A percentile compares a stretch with the other conserved stretches of the same genome.
Conservation (phyloP, 2,888 invertebrate genomes). For the Penaeus monodon region DNA sequence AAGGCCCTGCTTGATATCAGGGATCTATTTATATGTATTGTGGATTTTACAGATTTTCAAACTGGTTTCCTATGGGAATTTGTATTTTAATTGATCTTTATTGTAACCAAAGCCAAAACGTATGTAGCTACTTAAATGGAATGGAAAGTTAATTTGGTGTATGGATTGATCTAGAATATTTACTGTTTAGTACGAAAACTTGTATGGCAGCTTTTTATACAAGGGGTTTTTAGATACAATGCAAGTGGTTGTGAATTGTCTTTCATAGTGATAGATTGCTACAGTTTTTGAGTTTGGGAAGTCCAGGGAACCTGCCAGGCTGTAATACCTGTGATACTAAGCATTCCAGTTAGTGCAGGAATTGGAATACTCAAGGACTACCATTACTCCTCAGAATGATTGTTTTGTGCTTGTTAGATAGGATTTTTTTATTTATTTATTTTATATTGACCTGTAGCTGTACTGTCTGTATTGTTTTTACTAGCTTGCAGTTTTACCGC, state of each 20-base stretch:
- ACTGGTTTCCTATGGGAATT: background rate
- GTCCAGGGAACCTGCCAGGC: no score
- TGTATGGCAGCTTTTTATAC: slow-evolving; percentile 24
- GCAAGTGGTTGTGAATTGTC: slow-evolving; percentile 30
- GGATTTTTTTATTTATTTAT: slow-evolving; percentile 11
- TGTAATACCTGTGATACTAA: no score
- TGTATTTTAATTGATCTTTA: background rate
- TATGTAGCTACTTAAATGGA: no score
- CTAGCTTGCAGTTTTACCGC: background rate
- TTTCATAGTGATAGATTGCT: slow-evolving; percentile 37
- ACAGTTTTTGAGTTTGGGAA: slow-evolving; percentile 1
- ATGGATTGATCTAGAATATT: background rate
- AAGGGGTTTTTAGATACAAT: slow-evolving; percentile 14
- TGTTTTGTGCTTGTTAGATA: slow-evolving; percentile 8
- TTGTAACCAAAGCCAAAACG: slow-evolving; percentile 5
- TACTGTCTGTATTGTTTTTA: background rate
- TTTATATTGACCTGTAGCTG: background rate
- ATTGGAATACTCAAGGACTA: no score
- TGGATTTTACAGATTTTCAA: background rate
- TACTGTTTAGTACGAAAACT: slow-evolving; percentile 7
- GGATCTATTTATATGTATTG: background rate
- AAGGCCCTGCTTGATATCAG: background rate
- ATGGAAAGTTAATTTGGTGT: no score
- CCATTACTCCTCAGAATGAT: background rate
- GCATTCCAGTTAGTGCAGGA: no score